phyloP scores from a whole-genome alignment of 2,113 vertebrate species.

The Cacatua alba region DNA sequence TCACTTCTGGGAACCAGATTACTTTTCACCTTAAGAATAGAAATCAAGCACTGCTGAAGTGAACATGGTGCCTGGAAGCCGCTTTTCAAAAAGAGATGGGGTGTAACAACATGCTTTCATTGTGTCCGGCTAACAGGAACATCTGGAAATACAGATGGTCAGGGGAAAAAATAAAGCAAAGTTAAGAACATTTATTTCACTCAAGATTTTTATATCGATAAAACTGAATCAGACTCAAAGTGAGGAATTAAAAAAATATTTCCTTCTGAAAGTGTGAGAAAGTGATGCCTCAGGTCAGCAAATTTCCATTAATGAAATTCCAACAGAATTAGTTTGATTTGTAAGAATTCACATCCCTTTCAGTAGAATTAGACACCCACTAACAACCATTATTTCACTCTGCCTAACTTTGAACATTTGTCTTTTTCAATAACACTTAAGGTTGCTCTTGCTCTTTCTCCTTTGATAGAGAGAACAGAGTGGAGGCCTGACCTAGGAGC shows the following conservation, averaged over 20 bases:
- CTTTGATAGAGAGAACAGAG: neutral
- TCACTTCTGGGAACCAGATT: neutral
- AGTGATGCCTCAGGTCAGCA: neutral
- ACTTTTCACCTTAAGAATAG: neutral
- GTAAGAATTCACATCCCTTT: neutral
- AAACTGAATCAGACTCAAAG: neutral
- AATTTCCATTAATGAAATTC: neutral
- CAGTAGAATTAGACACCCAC: neutral
- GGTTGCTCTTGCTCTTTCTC: neutral
- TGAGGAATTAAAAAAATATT: neutral
- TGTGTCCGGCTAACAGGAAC: neutral
- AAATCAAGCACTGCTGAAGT: neutral
- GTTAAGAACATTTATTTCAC: neutral
- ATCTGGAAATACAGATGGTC: neutral
- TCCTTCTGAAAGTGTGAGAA: neutral
- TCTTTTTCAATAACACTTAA: neutral
- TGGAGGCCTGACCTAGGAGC: neutral
- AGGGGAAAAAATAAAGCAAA: neutral
- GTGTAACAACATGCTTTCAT: neutral
- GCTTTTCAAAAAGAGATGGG: neutral
- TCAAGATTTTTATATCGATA: neutral
- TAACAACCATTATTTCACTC: neutral
- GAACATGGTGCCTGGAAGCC: neutral
- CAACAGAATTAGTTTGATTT: neutral
- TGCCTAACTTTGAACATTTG: neutral